Evolutionary conservation across 1,140 invertebrate species (phyloP), one percentile per base, ranked within the genome.

Genomic region (Bombus polaris): DNA sequence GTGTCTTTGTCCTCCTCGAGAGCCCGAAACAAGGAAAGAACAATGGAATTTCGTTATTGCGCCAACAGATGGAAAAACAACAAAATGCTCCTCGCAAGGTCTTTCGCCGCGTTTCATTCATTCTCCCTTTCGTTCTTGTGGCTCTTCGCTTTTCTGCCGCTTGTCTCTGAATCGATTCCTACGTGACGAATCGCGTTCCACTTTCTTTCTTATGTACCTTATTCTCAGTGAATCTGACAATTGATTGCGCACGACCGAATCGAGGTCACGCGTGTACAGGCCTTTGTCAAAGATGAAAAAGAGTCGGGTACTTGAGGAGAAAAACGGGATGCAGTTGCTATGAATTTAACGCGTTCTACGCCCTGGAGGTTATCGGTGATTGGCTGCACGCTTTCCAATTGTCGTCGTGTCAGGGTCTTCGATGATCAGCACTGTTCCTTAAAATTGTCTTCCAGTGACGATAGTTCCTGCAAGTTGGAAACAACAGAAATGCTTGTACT

Each of bases 11-110:
- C 83, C 81, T 81, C 73, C 78, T 79, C 71, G 76, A 37, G 83
- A 85, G 88, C 18, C 13, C 42, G 65, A 81, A 73, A 79, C 79
- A 57, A 70, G 42, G 76, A 85, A 87, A 80, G 86, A 90, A 93
- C 92, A 92, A 93, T 93, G 94, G 94, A 91, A 94, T 94, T 93
- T 92, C 93, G 91, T 94, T 94, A 94, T 94, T 94, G 93, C 93
- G 89, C 22, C 87, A 81, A 35, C 37, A 70, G 80, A 74, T 53
- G 88, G 90, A 90, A 89, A 87, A 91, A 86, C 78, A 83, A 72
- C 44, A 77, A 86, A 90, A 91, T 85, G 90, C 85, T 82, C 86
- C 88, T 92, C 81, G 86, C 88, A 76, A 89, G 79, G 39, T 32
- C 66, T 37, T 44, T 79, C 35, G 32, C 13, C 37, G 78, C 76